Conservation (phyloP, 1,140 invertebrate species). For the Hirudo medicinalis region DNA sequence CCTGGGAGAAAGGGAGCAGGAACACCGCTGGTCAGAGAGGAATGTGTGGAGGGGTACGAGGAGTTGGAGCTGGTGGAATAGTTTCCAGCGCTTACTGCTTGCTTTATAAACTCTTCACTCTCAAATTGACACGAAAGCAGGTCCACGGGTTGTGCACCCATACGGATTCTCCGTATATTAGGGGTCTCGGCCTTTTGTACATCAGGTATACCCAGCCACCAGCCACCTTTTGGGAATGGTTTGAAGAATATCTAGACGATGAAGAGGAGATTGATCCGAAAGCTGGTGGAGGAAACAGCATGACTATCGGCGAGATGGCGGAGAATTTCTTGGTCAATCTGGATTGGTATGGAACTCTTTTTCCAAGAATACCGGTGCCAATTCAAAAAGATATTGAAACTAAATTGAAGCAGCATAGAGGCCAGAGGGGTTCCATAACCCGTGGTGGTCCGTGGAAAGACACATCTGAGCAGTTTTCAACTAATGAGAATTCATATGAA, state of each 20-base stretch:
- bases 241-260: constrained; percentile 88
- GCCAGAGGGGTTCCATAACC: constrained; percentile 29
- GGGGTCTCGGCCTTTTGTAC: constrained; percentile 91
- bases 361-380: constrained; percentile 94
- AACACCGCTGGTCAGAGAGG: constrained; percentile 76
- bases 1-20: constrained; percentile 96
- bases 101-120: constrained; percentile 93
- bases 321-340: constrained; percentile 86
- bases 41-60: constrained; percentile 97
- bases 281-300: constrained; percentile 82
- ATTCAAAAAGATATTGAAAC: constrained; percentile 60
- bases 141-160: constrained; percentile 87
- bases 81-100: constrained; percentile 95
- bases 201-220: constrained; percentile 92
- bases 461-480: constrained; percentile 48
- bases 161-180: constrained; percentile 88
- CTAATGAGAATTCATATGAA: constrained; percentile 49
- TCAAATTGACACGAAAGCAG: constrained; percentile 91
- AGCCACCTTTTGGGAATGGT: constrained; percentile 88
- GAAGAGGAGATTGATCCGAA: constrained; percentile 92
- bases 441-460: constrained; percentile 20
- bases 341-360: constrained; percentile 85
- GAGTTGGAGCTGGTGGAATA: constrained; percentile 95
- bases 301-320: constrained; percentile 85
- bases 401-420: constrained; percentile 12